Conservation (phyloP, 2,113 vertebrate species). For the Rhabdomys dilectus region DNA sequence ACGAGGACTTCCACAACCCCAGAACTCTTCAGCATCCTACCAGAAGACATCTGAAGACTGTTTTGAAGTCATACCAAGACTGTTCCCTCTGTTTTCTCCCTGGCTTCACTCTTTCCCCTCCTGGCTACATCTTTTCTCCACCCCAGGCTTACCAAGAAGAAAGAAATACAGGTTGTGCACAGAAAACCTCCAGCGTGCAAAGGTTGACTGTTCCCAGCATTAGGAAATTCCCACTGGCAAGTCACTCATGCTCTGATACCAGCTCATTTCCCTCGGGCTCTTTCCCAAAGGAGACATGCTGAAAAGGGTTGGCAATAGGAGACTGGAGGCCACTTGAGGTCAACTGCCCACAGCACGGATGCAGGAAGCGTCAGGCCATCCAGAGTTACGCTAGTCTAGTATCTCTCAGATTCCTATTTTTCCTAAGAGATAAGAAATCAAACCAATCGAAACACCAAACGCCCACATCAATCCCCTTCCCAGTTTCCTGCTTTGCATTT, state of each 20-base stretch:
- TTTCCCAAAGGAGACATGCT: background rate
- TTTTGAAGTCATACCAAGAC: background rate
- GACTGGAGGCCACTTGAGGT: background rate
- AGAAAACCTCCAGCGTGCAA: background rate
- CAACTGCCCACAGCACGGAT: background rate
- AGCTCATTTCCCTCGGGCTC: background rate
- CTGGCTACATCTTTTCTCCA: background rate
- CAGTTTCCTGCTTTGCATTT: constrained; percentile 3
- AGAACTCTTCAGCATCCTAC: background rate
- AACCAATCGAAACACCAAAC: background rate
- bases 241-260: background rate
- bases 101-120: background rate
- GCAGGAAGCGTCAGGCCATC: background rate
- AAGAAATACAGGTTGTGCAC: background rate
- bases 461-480: background rate
- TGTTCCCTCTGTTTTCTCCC: background rate
- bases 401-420: background rate
- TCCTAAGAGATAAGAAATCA: background rate
- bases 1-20: background rate
- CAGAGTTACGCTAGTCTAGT: background rate
- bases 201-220: background rate
- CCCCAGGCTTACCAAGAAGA: background rate
- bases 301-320: background rate
- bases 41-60: background rate
- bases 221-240: background rate